Evolutionary conservation across 2,797 vertebrate species (phyloP), one percentile per base, ranked within the genome.

Genomic region (Pantherophis alleghaniensis): DNA sequence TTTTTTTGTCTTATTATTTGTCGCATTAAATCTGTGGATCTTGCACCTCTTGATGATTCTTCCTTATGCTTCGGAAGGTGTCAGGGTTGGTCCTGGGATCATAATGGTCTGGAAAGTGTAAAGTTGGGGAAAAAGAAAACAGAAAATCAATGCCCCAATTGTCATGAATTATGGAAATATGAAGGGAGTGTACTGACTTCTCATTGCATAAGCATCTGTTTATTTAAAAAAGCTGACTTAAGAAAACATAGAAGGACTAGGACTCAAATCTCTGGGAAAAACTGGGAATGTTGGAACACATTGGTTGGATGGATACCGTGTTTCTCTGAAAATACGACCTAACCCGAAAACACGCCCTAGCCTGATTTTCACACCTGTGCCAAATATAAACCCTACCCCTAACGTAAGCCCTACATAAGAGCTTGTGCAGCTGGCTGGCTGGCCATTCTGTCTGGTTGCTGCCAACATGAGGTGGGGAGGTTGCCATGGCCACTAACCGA

Each of bases 11-110:
- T 83, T 83, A 16, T 90, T 96, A 97, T 89, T 97, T 97, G 90
- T 95, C 88, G 97, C 97, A 97, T 96, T 98, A 98, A 4, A 97
- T 97, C 37, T 96, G 94, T 24, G 96, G 37, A 96, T 92, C 93
- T 97, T 87, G 97, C 74, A 96, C 96, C 92, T 97, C 92, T 88
- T 97, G 95, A 3, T 97, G 97, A 92, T 95, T 97, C 22, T 89
- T 86, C 97, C 94, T 26, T 97, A 98, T 86, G 99, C 98, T 63
- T 98, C 96, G 0, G 96, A 96, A 0, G 98, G 97, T 55, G 98
- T 97, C 91, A 98, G 96, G 32, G 96, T 90, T 0, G 99, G 99
- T 74, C 98, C 98, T 47, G 99, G 98, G 94, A 99, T 98, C 98
- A 98, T 95, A 90, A 99, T 94, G 0, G 99, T 99, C 99, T 99